Evolutionary conservation across 2,888 invertebrate species (phyloP), one percentile per base, ranked within the genome.

Genomic region (Acrobasis repandana): DNA sequence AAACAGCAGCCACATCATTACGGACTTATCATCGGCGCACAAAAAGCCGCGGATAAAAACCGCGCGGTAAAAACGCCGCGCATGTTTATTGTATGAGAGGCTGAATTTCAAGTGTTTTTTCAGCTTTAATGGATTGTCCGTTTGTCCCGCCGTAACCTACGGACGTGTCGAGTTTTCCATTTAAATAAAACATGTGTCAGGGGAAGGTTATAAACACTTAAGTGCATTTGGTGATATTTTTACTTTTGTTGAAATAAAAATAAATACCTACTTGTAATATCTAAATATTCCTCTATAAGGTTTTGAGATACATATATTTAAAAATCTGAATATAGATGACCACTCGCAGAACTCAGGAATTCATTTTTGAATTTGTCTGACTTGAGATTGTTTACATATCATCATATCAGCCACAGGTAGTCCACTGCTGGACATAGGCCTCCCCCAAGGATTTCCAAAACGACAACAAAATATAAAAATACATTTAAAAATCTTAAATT

Each of bases 81-180:
- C 76, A 91, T 91, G 91, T 90, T 86, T 91, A 91, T 91, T 91
- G 89, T 86, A 91, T 91, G 91, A 91, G 92, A 76, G 69, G 80
- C 87, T 87, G 88, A 88, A 88, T 89, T 87, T 88, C 88, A 87
- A 88, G 86, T 85, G 82, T 79, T 87, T 84, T 86, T 87, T 84
- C 84, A 84, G 86, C 83, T 80, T 83, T 89, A 91, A 91, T 90
- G 90, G 90, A 90, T 87, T 85, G 75, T 74, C 77, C 74, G 48
- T 43, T 43, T 36, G 34, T 34, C 48, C 47, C 48, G 76, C 54
- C 73, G 75, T 76, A 80, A 72, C 70, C 67, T 67, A 61, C 71
- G 61, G 49, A 18, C 58, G 36, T 48, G 58, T 58, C 49, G 57
- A n/a, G 33, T 47, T 58, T 38, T 20, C 36, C 49, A 48, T 58